Base-by-base conservation (phyloP, 2,113 vertebrate genomes). In the Cephalopterus ornatus region DNA sequence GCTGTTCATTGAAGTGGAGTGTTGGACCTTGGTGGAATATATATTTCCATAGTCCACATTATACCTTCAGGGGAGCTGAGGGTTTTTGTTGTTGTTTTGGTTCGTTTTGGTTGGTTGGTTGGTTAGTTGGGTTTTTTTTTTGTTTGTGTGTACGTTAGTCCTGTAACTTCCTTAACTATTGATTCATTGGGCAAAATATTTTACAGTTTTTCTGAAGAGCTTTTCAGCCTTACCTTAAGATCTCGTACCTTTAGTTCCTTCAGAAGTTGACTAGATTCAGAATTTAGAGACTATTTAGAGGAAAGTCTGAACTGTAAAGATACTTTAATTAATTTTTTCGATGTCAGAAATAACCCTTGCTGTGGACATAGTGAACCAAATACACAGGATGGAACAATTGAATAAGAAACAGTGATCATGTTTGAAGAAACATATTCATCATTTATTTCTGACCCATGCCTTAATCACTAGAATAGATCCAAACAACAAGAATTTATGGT, bases 391-490 rank as follows among this genome's bases (percentile, higher is more conserved):
- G 23, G 80, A 93, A 39, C 26, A 88, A 35, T 23, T 3, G 1
- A 66, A 18, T 65, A 39, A 68, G 37, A 78, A 85, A 28, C 1
- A 2, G 12, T 37, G 32, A 76, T 79, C 2, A 2, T 0, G 0
- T 72, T 65, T 92, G n/a, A 67, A 65, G 35, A 35, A 71, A 7
- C 59, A 42, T 35, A 14, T 92, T 85, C 11, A 30, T 90, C 12
- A 5, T 67, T 84, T 74, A 39, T 9, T 82, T 9, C 37, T 83
- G 23, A 52, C 77, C 9, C 7, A 80, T 83, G 42, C 35, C 16
- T 77, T 59, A 77, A 12, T 81, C 33, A 14, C 67, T 72, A 55
- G 74, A 77, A 56, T 39, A 85, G 30, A 35, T 79, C 32, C 23
- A 77, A 76, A 42, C 37, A 76, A 35, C 19, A 50, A 8, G 16